Percentiles rank a stretch among this genome's conserved stretches.
These are phyloP conservation scores for Podocnemis expansa DNA, from an alignment of 2,113 vertebrate species.

Conservation along the genomic window DNA sequence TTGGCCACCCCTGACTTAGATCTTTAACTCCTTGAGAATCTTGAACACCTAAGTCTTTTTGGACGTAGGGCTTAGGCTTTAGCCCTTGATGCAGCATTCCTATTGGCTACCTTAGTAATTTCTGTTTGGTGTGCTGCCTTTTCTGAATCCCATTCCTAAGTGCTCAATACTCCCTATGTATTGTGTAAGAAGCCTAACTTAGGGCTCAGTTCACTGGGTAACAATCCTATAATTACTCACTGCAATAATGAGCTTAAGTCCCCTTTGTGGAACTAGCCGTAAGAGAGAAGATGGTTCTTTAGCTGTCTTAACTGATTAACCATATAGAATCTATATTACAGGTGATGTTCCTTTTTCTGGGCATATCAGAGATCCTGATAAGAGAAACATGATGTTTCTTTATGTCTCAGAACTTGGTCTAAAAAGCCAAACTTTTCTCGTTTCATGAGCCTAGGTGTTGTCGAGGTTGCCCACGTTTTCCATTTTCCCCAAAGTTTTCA, in stretches of 20 bases:
- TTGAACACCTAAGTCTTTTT: neutral
- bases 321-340: too few species aligned
- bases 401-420: neutral
- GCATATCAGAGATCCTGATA: neutral
- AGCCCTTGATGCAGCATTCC: neutral
- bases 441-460: neutral
- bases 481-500: neutral
- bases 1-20: too few species aligned
- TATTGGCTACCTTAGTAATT: neutral
- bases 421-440: neutral
- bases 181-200: neutral
- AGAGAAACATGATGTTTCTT: too few species aligned
- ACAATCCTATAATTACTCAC: neutral
- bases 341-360: neutral
- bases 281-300: neutral
- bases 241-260: neutral
- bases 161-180: neutral
- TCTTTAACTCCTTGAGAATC: neutral
- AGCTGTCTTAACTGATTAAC: neutral
- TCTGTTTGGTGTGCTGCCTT: neutral
- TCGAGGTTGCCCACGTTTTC: neutral
- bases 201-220: neutral
- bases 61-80: neutral
- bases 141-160: neutral
- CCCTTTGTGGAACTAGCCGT: neutral